Evolutionary conservation across 64 coral and sea anemone species (phyloP).

Genomic region (Actinia equina): DNA sequence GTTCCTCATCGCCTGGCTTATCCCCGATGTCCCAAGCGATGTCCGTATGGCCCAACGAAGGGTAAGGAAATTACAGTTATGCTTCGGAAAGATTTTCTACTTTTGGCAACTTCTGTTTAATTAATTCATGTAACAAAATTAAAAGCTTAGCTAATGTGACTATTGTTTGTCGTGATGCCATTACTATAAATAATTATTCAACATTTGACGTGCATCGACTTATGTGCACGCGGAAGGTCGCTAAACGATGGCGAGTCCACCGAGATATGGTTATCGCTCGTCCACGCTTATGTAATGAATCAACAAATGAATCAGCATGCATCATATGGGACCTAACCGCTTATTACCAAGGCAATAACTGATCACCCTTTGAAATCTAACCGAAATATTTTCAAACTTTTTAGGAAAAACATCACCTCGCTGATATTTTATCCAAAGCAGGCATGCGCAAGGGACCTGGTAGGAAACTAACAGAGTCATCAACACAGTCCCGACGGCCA

Average conservation of each 20-base stretch:
- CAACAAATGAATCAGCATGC: too few relatives aligned
- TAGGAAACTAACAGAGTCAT: conserved; percentile 59
- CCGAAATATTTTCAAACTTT: background rate
- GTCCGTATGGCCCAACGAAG: conserved; percentile 78
- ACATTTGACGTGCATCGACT: too few relatives aligned
- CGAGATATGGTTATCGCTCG: too few relatives aligned
- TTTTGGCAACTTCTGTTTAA: background rate
- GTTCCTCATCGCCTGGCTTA: conserved; percentile 86
- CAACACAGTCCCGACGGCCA: background rate
- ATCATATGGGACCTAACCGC: too few relatives aligned
- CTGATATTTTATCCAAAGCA: conserved; percentile 67
- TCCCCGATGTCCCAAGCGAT: conserved; percentile 80
- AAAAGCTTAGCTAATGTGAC: too few relatives aligned
- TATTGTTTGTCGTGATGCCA: too few relatives aligned
- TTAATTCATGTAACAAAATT: too few relatives aligned
- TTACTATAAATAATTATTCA: too few relatives aligned
- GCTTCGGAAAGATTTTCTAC: too few relatives aligned
- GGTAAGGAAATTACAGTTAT: conserved; percentile 31
- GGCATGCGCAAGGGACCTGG: conserved; percentile 78
- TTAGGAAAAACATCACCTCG: conserved; percentile 82
- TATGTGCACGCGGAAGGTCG: too few relatives aligned
- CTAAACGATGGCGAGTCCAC: too few relatives aligned
- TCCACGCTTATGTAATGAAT: too few relatives aligned
- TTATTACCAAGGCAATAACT: background rate
- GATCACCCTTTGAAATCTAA: background rate